Evolutionary conservation across 53 echinoderm and acorn worm species (phyloP).

Genomic region (Pentamera pediparva): DNA sequence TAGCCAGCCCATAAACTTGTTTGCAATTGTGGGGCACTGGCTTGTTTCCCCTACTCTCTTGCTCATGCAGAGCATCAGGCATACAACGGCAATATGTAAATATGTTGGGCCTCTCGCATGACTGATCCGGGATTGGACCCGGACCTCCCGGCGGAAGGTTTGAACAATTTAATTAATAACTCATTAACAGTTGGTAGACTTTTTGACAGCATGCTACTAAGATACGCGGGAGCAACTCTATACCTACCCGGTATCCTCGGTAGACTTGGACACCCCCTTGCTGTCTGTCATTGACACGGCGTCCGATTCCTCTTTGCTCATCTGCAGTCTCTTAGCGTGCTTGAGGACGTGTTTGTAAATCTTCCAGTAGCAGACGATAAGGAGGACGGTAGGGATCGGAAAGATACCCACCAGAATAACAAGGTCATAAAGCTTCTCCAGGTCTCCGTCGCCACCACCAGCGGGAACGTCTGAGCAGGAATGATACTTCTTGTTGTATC

Average conservation of each 20-base stretch:
- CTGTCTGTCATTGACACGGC: conserved; percentile 19
- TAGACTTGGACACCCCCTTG: not conserved
- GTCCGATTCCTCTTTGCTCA: conserved; percentile 21
- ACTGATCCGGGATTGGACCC: no score
- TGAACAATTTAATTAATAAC: no score
- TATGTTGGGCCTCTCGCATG: no score
- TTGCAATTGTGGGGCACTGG: no score
- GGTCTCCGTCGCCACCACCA: not conserved
- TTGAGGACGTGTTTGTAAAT: conserved; percentile 27
- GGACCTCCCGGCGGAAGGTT: no score
- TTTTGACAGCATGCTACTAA: no score
- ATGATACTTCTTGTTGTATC: conserved; percentile 21
- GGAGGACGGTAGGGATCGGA: conserved; percentile 7
- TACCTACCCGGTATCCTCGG: conserved; percentile 25
- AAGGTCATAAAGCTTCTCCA: conserved; percentile 26
- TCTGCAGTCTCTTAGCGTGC: conserved; percentile 1
- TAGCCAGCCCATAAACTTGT: no score
- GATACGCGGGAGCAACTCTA: no score
- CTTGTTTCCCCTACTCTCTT: no score
- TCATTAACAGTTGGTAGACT: no score
- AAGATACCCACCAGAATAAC: conserved; percentile 1
- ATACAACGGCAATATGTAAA: no score
- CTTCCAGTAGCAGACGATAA: conserved; percentile 23
- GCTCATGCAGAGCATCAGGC: no score
- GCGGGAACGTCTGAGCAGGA: conserved; percentile 5